These are phyloP conservation scores for Chymomyza fuscimana DNA, from an alignment of 2,888 invertebrate genomes.

Conservation along the genomic window DNA sequence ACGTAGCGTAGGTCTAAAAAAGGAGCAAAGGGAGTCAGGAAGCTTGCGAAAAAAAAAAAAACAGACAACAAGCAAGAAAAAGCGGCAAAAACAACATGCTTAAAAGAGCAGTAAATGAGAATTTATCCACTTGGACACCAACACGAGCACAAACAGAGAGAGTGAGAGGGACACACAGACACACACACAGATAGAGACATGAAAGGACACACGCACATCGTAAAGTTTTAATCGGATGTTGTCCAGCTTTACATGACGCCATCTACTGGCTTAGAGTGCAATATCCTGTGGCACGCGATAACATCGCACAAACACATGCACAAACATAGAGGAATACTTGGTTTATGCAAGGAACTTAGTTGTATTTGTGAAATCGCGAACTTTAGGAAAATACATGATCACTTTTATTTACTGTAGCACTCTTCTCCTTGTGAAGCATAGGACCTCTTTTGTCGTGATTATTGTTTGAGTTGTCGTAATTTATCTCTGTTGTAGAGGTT, in stretches of 20 bases:
- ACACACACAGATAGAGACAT: conserved; percentile 15
- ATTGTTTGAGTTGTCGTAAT: too few relatives aligned
- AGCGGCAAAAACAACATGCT: conserved; percentile 69
- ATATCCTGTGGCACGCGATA: conserved; percentile 75
- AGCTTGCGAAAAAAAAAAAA: conserved; percentile 19
- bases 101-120: conserved; percentile 75
- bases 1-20: conserved; percentile 43
- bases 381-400: not conserved
- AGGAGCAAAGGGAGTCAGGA: conserved; percentile 33
- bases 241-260: conserved; percentile 74
- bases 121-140: conserved; percentile 73
- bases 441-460: too few relatives aligned
- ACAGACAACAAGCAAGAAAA: conserved; percentile 20
- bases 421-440: too few relatives aligned
- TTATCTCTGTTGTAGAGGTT: too few relatives aligned
- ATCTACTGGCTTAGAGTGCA: conserved; percentile 75
- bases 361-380: not conserved
- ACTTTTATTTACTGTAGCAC: too few relatives aligned
- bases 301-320: conserved; percentile 45
- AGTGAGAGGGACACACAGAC: conserved; percentile 5
- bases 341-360: conserved; percentile 45
- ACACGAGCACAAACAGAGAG: conserved; percentile 29
- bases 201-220: conserved; percentile 67
- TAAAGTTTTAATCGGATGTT: conserved; percentile 75
- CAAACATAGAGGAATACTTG: conserved; percentile 1